Base-by-base conservation (phyloP, 2,888 invertebrate genomes). In the Zonitis immaculata region DNA sequence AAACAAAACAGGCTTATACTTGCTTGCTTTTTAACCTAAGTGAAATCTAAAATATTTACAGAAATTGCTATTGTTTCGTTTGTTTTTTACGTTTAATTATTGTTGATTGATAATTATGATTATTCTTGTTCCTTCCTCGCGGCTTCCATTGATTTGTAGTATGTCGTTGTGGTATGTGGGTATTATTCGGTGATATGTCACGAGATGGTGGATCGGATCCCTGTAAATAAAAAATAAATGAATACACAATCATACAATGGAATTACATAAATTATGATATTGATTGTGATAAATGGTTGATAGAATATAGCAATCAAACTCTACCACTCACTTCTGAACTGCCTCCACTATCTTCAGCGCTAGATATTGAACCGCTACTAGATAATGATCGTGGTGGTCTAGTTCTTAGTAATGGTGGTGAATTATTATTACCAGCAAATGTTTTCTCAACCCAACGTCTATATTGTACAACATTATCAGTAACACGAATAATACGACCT, bases 401-500 rank as follows among this genome's bases (percentile, higher is more conserved):
- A 26, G 52, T 49, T 44, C 61, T 58, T 7, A 59, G 61, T 44
- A 61, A 52, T 25, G 62, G 57, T 6, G 66, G 67, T 9, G 64
- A 67, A 43, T 57, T 49, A 47, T 57, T 47, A 30, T 63, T 53
- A 44, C 61, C 55, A 35, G 63, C 57, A 53, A 71, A 70, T 14
- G 65, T 80, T 59, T 82, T 80, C 63, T 82, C 80, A 55, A 88
- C 83, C 83, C 85, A 86, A 55, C 78, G 76, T 49, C 89, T 79
- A 69, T 88, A 89, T 26, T 83, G 80, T 58, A 88, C 83, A 43
- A 97, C 95, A 78, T 95, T 93, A 78, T 96, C 95, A 42, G 95
- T 94, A 52, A 97, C 89, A 67, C 92, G 86, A 67, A 97, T 85
- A 64, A 97, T 90, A 67, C 96, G 87, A 32, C 95, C 95, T 65